Evolutionary conservation across 2,888 invertebrate species (phyloP).

Genomic region (Acholoe squamosa): DNA sequence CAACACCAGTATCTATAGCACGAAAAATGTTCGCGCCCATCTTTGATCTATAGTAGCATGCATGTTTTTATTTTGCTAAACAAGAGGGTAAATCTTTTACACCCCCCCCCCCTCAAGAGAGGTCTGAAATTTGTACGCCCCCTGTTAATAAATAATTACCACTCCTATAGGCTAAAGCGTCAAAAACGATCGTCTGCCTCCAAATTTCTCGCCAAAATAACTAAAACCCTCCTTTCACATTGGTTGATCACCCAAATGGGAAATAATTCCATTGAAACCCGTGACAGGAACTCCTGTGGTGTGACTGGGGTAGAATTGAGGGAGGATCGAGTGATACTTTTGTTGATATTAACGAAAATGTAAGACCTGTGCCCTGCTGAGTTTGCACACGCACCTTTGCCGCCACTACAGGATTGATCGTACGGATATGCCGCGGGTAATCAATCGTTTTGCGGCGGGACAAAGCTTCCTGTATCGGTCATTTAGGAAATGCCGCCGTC

Average conservation of each 20-base stretch:
- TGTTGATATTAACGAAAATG: conserved; percentile 24
- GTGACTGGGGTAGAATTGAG: background rate
- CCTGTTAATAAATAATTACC: too few species aligned
- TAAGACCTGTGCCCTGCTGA: background rate
- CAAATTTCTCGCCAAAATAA: background rate
- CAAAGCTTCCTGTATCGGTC: conserved; percentile 33
- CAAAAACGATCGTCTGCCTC: background rate
- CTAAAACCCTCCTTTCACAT: background rate
- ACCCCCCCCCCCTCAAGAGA: too few species aligned
- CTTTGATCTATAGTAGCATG: too few species aligned
- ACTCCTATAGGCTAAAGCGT: too few species aligned
- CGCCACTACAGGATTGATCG: background rate
- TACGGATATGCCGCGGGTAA: background rate
- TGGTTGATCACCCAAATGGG: too few species aligned
- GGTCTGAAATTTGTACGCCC: too few species aligned
- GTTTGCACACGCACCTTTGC: background rate
- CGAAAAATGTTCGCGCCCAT: too few species aligned
- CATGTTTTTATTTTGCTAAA: too few species aligned
- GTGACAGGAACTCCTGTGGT: too few species aligned
- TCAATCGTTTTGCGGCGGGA: background rate
- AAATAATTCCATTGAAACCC: too few species aligned
- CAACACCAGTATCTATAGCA: too few species aligned
- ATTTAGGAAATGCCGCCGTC: conserved; percentile 19
- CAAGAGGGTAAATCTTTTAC: too few species aligned
- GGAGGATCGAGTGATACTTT: background rate